A percentile compares a stretch with the other conserved stretches of the same genome.
Conservation (phyloP, 2,113 vertebrate genomes). For the Malaclemys terrapin region DNA sequence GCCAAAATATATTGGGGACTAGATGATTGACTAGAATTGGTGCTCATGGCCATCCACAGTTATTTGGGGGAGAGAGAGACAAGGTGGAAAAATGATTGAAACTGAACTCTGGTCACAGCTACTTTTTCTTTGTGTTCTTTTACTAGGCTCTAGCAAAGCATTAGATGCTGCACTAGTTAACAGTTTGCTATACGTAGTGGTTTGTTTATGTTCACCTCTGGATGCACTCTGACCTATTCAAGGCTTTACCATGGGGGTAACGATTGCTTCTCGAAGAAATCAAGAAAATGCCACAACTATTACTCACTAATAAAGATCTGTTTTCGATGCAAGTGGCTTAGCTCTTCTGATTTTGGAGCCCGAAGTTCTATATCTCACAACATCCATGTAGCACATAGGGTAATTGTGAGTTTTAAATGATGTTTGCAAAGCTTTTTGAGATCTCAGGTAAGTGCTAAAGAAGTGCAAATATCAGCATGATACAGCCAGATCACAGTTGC, state of each 20-base stretch:
- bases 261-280: background rate
- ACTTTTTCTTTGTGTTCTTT: background rate
- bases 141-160: background rate
- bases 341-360: background rate
- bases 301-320: background rate
- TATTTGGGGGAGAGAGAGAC: background rate
- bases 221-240: background rate
- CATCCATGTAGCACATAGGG: fast-evolving
- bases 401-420: too few relatives aligned
- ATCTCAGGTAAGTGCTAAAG: background rate
- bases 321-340: background rate
- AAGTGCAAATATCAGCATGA: background rate
- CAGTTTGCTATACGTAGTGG: background rate
- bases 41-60: background rate
- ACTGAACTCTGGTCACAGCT: background rate
- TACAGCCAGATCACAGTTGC: background rate
- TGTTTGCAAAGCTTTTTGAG: background rate
- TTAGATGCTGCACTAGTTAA: background rate
- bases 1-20: background rate
- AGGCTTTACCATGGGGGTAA: background rate
- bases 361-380: background rate
- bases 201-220: background rate
- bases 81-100: background rate
- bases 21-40: background rate
- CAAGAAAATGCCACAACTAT: background rate